These are phyloP conservation scores for Athalia cordata DNA, from an alignment of 2,888 invertebrate species.

Conservation along the genomic window DNA sequence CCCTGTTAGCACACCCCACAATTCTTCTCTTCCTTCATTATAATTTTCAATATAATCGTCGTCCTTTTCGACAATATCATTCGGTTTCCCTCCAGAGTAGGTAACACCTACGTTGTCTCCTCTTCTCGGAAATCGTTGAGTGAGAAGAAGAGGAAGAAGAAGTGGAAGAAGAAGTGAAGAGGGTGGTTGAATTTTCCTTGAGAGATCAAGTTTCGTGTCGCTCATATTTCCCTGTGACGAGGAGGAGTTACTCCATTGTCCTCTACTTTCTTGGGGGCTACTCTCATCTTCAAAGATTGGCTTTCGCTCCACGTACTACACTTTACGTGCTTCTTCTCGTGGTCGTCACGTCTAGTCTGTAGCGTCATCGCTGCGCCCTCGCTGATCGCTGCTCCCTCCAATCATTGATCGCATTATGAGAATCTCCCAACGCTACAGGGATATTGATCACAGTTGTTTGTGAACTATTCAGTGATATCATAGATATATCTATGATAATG, in stretches of 20 bases:
- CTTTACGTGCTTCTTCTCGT: conserved; percentile 37
- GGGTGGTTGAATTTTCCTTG: conserved; percentile 49
- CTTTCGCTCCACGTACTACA: conserved; percentile 11
- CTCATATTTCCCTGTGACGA: conserved; percentile 72
- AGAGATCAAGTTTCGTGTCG: conserved; percentile 59
- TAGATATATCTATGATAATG: too few species aligned
- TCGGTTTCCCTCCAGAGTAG: conserved; percentile 12
- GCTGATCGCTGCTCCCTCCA: too few species aligned
- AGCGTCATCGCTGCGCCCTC: too few species aligned
- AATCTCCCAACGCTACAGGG: too few species aligned
- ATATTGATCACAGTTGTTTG: too few species aligned
- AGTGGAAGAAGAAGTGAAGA: neutral
- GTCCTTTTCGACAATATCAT: conserved; percentile 6
- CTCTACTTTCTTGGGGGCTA: conserved; percentile 69
- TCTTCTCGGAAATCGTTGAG: conserved; percentile 35
- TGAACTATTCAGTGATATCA: too few species aligned
- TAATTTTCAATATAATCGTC: conserved; percentile 51
- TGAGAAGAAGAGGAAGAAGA: neutral
- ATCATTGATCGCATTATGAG: too few species aligned
- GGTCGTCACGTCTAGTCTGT: conserved; percentile 21
- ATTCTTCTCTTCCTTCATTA: conserved; percentile 70
- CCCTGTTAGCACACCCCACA: conserved; percentile 68
- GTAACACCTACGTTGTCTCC: conserved; percentile 9
- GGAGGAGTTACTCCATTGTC: conserved; percentile 72
- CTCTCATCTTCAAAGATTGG: conserved; percentile 58